Conservation (phyloP, 1,140 invertebrate species). For the Meloidogyne chitwoodi region DNA sequence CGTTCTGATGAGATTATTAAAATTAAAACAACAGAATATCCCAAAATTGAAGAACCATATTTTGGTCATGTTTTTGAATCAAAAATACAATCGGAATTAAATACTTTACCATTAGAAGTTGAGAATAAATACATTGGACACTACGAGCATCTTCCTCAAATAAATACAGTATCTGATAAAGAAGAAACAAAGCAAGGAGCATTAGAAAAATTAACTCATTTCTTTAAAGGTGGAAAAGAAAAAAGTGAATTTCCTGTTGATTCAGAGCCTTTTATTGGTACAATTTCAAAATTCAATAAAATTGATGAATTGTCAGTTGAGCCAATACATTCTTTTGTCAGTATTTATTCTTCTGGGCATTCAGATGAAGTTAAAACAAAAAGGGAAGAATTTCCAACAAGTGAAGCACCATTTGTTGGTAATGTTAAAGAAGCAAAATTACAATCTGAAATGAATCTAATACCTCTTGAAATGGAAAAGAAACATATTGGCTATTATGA, state of each 20-base stretch:
- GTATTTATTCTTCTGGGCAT: conserved; percentile 21
- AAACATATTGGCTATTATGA: no score
- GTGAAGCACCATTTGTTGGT: no score
- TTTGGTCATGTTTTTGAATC: background rate
- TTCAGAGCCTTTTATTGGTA: background rate
- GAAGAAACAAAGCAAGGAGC: background rate
- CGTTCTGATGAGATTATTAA: conserved; percentile 26
- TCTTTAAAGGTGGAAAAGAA: conserved; percentile 3
- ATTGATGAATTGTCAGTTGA: background rate
- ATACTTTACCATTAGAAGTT: background rate
- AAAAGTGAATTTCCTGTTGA: conserved; percentile 13
- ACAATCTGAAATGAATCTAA: no score
- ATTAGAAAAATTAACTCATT: background rate
- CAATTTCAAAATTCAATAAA: background rate
- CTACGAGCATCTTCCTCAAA: background rate
- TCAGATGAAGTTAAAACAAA: conserved; percentile 6
- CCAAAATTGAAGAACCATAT: no score
- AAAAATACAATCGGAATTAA: background rate
- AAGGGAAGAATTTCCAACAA: background rate
- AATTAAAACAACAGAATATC: background rate
- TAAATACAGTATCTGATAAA: background rate
- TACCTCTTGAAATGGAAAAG: no score
- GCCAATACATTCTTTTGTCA: background rate
- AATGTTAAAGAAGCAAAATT: no score
- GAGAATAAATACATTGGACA: background rate